A percentile compares a stretch with the other conserved stretches of the same genome.
Evolutionary conservation across 1,140 invertebrate species (phyloP).

Genomic region (Pogonomyrmex barbatus): DNA sequence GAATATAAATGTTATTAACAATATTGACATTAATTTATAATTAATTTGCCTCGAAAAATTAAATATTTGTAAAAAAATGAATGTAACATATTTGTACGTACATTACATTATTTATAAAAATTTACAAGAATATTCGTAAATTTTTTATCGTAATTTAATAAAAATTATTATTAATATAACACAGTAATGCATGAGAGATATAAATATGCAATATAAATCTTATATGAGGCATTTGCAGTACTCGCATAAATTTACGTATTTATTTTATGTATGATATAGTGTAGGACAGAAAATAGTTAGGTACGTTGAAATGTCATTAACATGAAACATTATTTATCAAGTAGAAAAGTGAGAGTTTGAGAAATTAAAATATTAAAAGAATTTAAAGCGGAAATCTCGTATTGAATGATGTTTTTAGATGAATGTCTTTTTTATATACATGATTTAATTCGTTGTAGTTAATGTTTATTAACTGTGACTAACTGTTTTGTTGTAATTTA

Average conservation of each 20-base stretch:
- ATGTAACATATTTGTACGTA: slow-evolving; percentile 19
- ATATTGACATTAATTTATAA: slow-evolving; percentile 32
- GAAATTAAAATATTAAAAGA: slow-evolving; percentile 2
- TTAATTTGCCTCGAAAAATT: slow-evolving; percentile 23
- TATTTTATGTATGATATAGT: slow-evolving; percentile 34
- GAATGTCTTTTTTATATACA: background rate
- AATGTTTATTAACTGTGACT: slow-evolving; percentile 25
- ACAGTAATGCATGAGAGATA: slow-evolving; percentile 51
- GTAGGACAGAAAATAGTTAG: slow-evolving; percentile 18
- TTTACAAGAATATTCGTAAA: slow-evolving; percentile 8
- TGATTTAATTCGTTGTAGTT: slow-evolving; percentile 1
- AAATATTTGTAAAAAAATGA: slow-evolving; percentile 23
- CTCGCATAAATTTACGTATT: slow-evolving; percentile 24
- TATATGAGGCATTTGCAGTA: slow-evolving; percentile 26
- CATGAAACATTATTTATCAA: slow-evolving; percentile 23
- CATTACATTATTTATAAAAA: slow-evolving; percentile 37
- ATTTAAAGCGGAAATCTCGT: slow-evolving; percentile 26
- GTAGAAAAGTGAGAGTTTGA: slow-evolving; percentile 14
- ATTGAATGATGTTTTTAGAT: slow-evolving; percentile 4
- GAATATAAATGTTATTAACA: slow-evolving; percentile 36
- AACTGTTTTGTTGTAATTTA: slow-evolving; percentile 21
- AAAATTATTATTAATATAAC: slow-evolving; percentile 27
- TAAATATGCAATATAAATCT: slow-evolving; percentile 38
- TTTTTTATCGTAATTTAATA: slow-evolving; percentile 14
- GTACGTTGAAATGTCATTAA: slow-evolving; percentile 9